These are phyloP conservation scores for Halcyon chelicuti DNA, from an alignment of 2,797 vertebrate genomes.

Conservation along the genomic window DNA sequence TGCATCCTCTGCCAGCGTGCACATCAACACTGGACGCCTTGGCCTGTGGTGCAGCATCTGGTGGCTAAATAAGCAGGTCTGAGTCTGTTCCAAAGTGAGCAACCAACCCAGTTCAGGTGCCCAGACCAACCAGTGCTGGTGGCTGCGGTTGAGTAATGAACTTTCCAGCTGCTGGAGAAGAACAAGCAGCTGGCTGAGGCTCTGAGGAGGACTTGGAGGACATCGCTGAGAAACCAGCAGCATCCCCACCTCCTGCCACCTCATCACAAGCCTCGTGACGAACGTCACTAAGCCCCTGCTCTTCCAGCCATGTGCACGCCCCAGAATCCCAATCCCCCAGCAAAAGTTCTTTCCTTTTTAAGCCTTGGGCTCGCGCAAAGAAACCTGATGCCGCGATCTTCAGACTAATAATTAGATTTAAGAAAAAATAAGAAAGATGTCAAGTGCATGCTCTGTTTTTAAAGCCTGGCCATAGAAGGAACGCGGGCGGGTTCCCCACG, in stretches of 20 bases:
- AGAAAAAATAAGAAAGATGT: background rate
- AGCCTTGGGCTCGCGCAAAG: background rate
- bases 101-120: background rate
- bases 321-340: background rate
- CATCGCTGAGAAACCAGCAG: background rate
- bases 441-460: background rate
- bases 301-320: background rate
- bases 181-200: background rate
- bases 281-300: fast-evolving
- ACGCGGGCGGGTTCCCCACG: fast-evolving
- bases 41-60: background rate
- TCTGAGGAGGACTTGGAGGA: background rate
- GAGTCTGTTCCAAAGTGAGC: background rate
- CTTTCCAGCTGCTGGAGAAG: background rate
- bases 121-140: background rate
- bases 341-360: background rate
- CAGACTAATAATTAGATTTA: background rate
- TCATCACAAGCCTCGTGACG: background rate
- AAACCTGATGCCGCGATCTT: background rate
- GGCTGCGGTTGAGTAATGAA: background rate
- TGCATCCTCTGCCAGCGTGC: background rate
- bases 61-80: background rate
- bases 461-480: background rate
- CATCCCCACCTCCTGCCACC: background rate
- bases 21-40: background rate